These are phyloP conservation scores for Agonum fuliginosum DNA, from an alignment of 2,888 invertebrate species.

Conservation along the genomic window DNA sequence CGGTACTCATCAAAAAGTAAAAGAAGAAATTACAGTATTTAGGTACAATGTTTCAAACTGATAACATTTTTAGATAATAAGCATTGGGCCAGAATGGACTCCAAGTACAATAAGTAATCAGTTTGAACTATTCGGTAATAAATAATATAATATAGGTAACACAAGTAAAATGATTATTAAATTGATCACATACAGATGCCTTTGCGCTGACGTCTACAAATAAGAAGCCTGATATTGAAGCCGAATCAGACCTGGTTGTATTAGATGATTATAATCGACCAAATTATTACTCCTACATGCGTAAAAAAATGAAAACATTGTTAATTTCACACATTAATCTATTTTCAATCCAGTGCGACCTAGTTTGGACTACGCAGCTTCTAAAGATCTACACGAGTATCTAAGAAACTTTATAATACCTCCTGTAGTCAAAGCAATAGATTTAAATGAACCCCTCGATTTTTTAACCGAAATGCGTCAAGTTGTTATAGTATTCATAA, in stretches of 20 bases:
- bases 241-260: conserved; percentile 11
- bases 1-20: neutral
- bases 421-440: conserved; percentile 78
- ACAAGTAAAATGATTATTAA: too few species aligned
- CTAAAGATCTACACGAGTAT: conserved; percentile 71
- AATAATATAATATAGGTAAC: neutral
- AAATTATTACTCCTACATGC: conserved; percentile 22
- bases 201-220: neutral
- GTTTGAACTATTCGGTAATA: conserved; percentile 38
- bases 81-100: conserved; percentile 44
- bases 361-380: conserved; percentile 72
- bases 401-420: conserved; percentile 77
- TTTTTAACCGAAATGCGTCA: conserved; percentile 84
- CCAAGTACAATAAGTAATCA: conserved; percentile 30
- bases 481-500: conserved; percentile 81
- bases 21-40: neutral
- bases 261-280: conserved; percentile 11
- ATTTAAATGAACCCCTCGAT: conserved; percentile 81
- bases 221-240: neutral
- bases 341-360: conserved; percentile 71
- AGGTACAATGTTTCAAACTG: too few species aligned
- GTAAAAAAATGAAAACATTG: neutral
- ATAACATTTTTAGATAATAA: conserved; percentile 32
- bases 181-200: neutral
- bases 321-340: neutral